Conservation (phyloP, 2,797 vertebrate species). For the Micropoecilia bifurca region DNA sequence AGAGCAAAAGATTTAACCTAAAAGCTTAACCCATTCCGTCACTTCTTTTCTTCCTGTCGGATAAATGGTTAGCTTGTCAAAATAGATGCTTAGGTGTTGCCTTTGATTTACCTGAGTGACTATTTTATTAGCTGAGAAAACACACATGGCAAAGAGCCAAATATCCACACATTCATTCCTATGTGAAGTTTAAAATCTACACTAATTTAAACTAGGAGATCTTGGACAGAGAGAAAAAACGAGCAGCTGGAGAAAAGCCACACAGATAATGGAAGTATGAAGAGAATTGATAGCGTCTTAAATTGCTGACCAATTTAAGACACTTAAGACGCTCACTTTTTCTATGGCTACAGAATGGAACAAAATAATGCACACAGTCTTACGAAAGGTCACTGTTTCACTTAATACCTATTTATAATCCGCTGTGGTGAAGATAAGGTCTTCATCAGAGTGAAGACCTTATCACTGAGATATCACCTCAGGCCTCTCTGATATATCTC, state of each 20-base stretch:
- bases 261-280: not conserved
- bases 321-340: not conserved
- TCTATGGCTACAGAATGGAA: not conserved
- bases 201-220: not conserved
- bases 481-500: too few species aligned
- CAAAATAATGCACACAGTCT: not conserved
- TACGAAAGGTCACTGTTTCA: not conserved
- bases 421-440: not conserved
- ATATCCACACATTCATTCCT: not conserved
- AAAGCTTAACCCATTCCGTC: not conserved
- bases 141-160: not conserved
- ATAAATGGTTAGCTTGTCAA: not conserved
- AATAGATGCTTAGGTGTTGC: not conserved
- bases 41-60: not conserved
- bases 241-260: not conserved
- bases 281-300: not conserved
- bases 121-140: not conserved
- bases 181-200: not conserved
- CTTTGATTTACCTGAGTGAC: not conserved
- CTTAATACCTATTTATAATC: not conserved
- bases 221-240: not conserved
- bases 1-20: not conserved
- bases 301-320: not conserved
- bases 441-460: too few species aligned
- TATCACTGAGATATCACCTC: too few species aligned